Evolutionary conservation across 2,888 invertebrate species (phyloP).

Genomic region (Danaus chrysippus): DNA sequence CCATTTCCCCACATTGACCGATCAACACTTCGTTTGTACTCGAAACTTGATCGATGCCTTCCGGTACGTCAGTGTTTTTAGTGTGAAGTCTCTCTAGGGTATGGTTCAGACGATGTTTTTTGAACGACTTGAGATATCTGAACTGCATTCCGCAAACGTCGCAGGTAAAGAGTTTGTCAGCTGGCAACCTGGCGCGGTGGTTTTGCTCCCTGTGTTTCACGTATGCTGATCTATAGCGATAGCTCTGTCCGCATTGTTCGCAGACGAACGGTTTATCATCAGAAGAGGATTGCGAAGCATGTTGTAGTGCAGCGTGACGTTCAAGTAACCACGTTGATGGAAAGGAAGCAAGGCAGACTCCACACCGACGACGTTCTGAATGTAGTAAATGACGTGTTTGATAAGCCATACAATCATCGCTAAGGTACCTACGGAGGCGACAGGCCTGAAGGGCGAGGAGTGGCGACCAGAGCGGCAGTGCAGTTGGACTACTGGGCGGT

Average conservation of each 20-base stretch:
- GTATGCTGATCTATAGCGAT: slow-evolving; percentile 90
- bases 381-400: slow-evolving; percentile 59
- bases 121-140: slow-evolving; percentile 92
- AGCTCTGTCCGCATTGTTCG: slow-evolving; percentile 94
- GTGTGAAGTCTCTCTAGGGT: slow-evolving; percentile 90
- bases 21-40: slow-evolving; percentile 84
- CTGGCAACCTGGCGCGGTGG: slow-evolving; percentile 91
- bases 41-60: slow-evolving; percentile 82
- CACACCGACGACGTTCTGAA: slow-evolving; percentile 81
- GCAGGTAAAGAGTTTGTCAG: slow-evolving; percentile 93
- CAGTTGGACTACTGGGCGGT: slow-evolving; percentile 58
- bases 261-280: slow-evolving; percentile 95
- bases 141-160: slow-evolving; percentile 96
- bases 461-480: slow-evolving; percentile 70
- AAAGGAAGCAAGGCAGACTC: slow-evolving; percentile 91
- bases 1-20: slow-evolving; percentile 78
- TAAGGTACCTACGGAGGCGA: slow-evolving; percentile 70
- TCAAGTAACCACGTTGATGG: slow-evolving; percentile 93
- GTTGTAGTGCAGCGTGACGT: slow-evolving; percentile 91
- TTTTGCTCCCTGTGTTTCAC: slow-evolving; percentile 90
- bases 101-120: slow-evolving; percentile 93
- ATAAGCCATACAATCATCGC: slow-evolving; percentile 74
- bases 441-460: slow-evolving; percentile 70
- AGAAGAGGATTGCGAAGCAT: slow-evolving; percentile 81
- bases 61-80: slow-evolving; percentile 75